Evolutionary conservation across 2,888 invertebrate genomes (phyloP).

Genomic region (Artemia sinica): DNA sequence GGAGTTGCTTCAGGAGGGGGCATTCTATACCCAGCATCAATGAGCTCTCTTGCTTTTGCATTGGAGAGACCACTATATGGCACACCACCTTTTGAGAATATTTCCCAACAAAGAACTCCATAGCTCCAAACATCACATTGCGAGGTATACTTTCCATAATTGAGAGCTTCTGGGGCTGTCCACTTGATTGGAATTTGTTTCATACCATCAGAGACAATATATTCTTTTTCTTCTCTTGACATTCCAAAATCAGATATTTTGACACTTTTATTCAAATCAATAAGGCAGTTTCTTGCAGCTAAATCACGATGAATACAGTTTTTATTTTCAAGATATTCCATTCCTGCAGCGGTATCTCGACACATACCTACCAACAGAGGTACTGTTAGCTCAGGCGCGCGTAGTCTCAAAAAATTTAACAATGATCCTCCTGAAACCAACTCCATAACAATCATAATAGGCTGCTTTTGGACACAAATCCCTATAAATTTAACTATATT

Average conservation of each 20-base stretch:
- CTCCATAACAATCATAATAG: constrained; percentile 99
- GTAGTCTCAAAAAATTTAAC: constrained; percentile 66
- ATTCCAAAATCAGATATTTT: constrained; percentile 97
- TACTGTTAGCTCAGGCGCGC: constrained; percentile 44
- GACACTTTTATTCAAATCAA: constrained; percentile 65
- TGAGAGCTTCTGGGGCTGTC: constrained; percentile 92
- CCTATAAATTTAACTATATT: constrained; percentile 91
- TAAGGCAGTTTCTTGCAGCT: constrained; percentile 81
- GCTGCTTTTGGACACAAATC: constrained; percentile 92
- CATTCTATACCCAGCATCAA: constrained; percentile 83
- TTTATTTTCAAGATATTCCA: constrained; percentile 86
- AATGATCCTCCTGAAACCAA: constrained; percentile 82
- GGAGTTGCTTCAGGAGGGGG: constrained; percentile 74
- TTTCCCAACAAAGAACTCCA: constrained; percentile 89
- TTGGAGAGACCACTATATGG: constrained; percentile 89
- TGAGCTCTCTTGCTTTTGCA: constrained; percentile 77
- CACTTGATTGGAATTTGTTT: constrained; percentile 97
- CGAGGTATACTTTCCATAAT: constrained; percentile 89
- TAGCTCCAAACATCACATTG: constrained; percentile 95
- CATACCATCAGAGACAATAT: constrained; percentile 91
- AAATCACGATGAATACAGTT: constrained; percentile 91
- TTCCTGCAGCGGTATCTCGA: constrained; percentile 78
- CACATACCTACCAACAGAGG: constrained; percentile 70
- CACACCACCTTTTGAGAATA: constrained; percentile 79
- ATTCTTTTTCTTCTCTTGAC: constrained; percentile 91